Percentiles rank a stretch among this genome's conserved stretches.
Evolutionary conservation across 2,888 invertebrate species (phyloP).

Genomic region (Trissolcus japonicus): DNA sequence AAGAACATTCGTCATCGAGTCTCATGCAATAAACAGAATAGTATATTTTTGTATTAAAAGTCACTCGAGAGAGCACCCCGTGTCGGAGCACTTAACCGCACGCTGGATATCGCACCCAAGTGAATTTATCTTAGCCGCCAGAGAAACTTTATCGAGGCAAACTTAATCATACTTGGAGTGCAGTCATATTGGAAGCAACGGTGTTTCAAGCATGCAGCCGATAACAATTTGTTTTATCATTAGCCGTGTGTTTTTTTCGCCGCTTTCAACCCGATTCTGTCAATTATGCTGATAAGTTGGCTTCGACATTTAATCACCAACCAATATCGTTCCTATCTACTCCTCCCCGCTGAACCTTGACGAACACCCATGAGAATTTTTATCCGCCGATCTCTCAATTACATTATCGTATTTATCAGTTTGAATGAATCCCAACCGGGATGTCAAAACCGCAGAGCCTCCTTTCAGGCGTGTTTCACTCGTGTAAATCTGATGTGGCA

Average conservation of each 20-base stretch:
- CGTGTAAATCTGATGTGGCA: conserved; percentile 41
- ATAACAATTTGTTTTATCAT: conserved; percentile 47
- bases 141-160: conserved; percentile 49
- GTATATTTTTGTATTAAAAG: conserved; percentile 39
- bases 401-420: conserved; percentile 45
- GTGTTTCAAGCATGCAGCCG: conserved; percentile 19
- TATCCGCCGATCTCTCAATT: conserved; percentile 38
- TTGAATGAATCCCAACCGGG: conserved; percentile 23
- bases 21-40: conserved; percentile 5
- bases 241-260: conserved; percentile 21
- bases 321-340: background rate
- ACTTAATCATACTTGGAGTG: conserved; percentile 47
- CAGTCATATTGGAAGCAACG: conserved; percentile 46
- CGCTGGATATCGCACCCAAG: conserved; percentile 17
- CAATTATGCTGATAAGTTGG: conserved; percentile 13
- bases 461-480: conserved; percentile 27
- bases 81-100: conserved; percentile 37
- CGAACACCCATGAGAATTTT: conserved; percentile 10
- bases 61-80: conserved; percentile 23
- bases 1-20: conserved; percentile 3
- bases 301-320: conserved; percentile 14
- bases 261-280: conserved; percentile 8
- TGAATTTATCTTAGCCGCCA: conserved; percentile 37
- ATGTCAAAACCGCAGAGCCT: conserved; percentile 23
- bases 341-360: background rate